Percentiles rank a stretch among this genome's conserved stretches.
Conservation (phyloP, 2,888 invertebrate genomes). For the Alviniconcha strummeri region DNA sequence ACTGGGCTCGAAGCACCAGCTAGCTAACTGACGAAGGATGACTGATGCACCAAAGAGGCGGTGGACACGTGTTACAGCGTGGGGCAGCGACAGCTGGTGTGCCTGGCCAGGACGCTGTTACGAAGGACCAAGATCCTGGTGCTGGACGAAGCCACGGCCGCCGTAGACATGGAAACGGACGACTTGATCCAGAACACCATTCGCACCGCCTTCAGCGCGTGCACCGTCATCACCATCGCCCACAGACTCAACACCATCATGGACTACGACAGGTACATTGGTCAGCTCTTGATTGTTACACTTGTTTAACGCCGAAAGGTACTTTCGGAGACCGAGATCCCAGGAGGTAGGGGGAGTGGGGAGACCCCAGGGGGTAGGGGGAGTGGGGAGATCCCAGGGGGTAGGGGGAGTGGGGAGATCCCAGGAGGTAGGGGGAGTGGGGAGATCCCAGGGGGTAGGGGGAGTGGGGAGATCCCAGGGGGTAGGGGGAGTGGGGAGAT, state of each 20-base stretch:
- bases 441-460: too few species aligned
- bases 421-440: too few species aligned
- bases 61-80: not conserved
- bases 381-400: too few species aligned
- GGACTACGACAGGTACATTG: conserved; percentile 38
- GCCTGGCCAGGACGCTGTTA: conserved; percentile 32
- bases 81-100: conserved; percentile 26
- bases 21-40: too few species aligned
- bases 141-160: conserved; percentile 44
- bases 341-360: too few species aligned
- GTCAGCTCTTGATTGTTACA: not conserved
- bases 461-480: too few species aligned
- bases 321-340: too few species aligned
- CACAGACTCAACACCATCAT: conserved; percentile 41
- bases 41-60: too few species aligned
- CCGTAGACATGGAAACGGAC: conserved; percentile 42
- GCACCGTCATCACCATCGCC: conserved; percentile 39
- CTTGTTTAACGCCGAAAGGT: not conserved
- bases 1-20: too few species aligned
- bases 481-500: too few species aligned
- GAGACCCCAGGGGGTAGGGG: too few species aligned
- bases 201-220: conserved; percentile 34
- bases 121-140: conserved; percentile 39
- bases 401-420: too few species aligned
- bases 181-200: conserved; percentile 39